Evolutionary conservation across 53 echinoderm and acorn worm genomes (phyloP).

Genomic region (Antedon mediterranea): DNA sequence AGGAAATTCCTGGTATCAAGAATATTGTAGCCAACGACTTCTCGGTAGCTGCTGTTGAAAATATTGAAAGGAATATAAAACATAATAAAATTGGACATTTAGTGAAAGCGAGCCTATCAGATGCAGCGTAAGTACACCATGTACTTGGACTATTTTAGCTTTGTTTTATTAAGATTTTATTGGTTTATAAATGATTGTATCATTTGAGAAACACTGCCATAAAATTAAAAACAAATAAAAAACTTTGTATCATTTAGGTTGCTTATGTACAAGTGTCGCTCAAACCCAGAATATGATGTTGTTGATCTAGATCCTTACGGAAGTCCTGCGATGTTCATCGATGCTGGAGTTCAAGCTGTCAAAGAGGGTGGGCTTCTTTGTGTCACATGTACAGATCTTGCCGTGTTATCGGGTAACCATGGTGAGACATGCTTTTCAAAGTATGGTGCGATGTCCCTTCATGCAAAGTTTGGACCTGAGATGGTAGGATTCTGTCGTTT

Average conservation of each 20-base stretch:
- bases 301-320: slow-evolving; percentile 89
- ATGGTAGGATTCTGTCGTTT: slow-evolving; percentile 33
- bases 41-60: slow-evolving; percentile 49
- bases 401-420: slow-evolving; percentile 89
- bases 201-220: not conserved
- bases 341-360: slow-evolving; percentile 71
- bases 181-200: not conserved
- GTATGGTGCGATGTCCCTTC: slow-evolving; percentile 72
- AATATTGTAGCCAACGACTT: slow-evolving; percentile 74
- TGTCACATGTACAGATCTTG: slow-evolving; percentile 89
- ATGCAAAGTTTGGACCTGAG: slow-evolving; percentile 71
- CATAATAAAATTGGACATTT: slow-evolving; percentile 58
- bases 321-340: slow-evolving; percentile 67
- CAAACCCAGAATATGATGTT: slow-evolving; percentile 40
- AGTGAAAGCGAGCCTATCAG: slow-evolving; percentile 55
- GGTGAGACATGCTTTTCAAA: slow-evolving; percentile 73
- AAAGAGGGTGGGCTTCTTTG: slow-evolving; percentile 77
- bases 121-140: slow-evolving; percentile 63
- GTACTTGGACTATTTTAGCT: too few species aligned
- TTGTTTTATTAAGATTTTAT: not conserved
- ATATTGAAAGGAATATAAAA: slow-evolving; percentile 65
- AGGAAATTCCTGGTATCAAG: slow-evolving; percentile 74
- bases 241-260: slow-evolving; percentile 21
- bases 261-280: slow-evolving; percentile 63
- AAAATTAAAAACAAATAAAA: not conserved